These are phyloP conservation scores for Takifugu bimaculatus DNA, from an alignment of 2,113 vertebrate species.

Conservation along the genomic window DNA sequence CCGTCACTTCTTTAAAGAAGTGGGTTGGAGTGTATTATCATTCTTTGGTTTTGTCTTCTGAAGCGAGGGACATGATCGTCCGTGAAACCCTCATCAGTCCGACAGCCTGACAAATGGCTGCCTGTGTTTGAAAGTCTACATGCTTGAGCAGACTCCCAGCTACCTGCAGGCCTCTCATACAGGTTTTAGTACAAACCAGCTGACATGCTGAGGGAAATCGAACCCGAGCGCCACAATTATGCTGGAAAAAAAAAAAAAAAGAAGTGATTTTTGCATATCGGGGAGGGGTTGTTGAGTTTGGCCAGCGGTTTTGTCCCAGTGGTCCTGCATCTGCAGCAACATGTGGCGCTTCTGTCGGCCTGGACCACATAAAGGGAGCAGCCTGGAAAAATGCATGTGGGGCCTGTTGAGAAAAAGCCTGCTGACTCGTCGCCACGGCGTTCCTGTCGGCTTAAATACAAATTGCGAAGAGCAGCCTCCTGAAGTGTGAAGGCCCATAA, in stretches of 20 bases:
- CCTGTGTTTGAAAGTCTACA: conserved; percentile 10
- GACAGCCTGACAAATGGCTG: conserved; percentile 3
- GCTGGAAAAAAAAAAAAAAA: background rate
- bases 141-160: conserved; percentile 10
- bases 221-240: no score
- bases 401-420: conserved; percentile 11
- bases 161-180: conserved; percentile 20
- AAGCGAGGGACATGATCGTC: background rate
- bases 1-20: conserved; percentile 14
- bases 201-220: conserved; percentile 28
- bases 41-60: background rate
- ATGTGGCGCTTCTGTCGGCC: conserved; percentile 29
- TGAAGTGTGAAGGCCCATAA: conserved; percentile 8
- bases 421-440: conserved; percentile 6
- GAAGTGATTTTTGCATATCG: no score
- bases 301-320: conserved; percentile 32
- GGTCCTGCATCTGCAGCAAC: conserved; percentile 17
- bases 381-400: conserved; percentile 16
- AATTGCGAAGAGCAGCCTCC: no score
- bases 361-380: conserved; percentile 11
- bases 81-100: conserved; percentile 14
- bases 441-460: conserved; percentile 22
- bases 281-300: background rate
- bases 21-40: no score
- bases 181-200: conserved; percentile 38